phyloP scores from a whole-genome alignment of 2,797 vertebrate species.

The Peromyscus nudipes region DNA sequence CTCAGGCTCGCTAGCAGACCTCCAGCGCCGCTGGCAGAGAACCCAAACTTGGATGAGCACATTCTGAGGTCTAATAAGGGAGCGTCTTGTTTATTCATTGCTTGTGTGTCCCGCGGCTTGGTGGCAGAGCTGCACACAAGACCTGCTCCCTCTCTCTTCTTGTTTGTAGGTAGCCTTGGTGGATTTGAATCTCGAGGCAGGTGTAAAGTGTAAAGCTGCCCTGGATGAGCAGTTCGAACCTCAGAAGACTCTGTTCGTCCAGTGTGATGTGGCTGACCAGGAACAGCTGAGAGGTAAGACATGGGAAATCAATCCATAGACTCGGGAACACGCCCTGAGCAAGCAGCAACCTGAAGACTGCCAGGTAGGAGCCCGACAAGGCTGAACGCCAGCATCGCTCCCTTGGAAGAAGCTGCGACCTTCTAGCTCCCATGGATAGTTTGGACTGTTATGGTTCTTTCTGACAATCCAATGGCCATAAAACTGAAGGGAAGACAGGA shows the following conservation, averaged over 20 bases:
- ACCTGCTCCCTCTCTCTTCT: not conserved
- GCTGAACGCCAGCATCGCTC: not conserved
- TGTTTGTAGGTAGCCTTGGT: conserved; percentile 92
- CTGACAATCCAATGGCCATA: not conserved
- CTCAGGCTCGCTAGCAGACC: not conserved
- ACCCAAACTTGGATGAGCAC: not conserved
- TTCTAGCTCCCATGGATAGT: not conserved
- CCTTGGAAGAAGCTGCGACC: not conserved
- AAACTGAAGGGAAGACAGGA: conserved; percentile 52
- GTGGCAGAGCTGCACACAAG: not conserved
- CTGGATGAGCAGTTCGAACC: conserved; percentile 93
- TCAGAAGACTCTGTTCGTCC: conserved; percentile 92
- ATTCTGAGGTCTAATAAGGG: not conserved
- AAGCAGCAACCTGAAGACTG: conserved; percentile 51
- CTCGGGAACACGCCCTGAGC: not conserved
- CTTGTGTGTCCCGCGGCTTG: not conserved
- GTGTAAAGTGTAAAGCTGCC: conserved; percentile 91
- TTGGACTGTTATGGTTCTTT: not conserved
- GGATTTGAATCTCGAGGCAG: conserved; percentile 92
- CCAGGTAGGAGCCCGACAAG: not conserved
- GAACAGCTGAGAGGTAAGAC: conserved; percentile 93
- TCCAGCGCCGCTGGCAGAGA: not conserved
- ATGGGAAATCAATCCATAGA: not conserved
- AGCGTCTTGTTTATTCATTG: not conserved
- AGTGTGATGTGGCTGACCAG: conserved; percentile 94